Base-by-base conservation (phyloP, 2,113 vertebrate genomes). In the Meleagris gallopavo region DNA sequence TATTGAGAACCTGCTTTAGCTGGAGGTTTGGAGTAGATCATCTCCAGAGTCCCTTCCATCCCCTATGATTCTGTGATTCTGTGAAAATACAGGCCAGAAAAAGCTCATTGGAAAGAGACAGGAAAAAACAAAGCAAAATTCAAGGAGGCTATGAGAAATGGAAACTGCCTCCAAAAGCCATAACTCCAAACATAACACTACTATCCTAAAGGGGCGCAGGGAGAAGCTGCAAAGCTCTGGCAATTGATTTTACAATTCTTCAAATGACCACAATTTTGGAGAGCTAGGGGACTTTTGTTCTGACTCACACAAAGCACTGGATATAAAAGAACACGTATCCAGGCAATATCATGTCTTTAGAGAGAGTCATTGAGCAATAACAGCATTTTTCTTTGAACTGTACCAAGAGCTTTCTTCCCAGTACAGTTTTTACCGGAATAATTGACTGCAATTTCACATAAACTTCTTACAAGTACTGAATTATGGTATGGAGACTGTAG, bases 281-380 rank as follows among this genome's bases (percentile, higher is more conserved):
- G 38, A 91, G 52, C 38, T 6, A 41, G 24, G n/a, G 30, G 64
- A 81, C 36, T 80, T 93, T 58, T 75, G 21, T 82, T 94, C 83
- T 91, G 62, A 90, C 22, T 89, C 79, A 77, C 50, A 88, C 50
- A 88, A 94, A 89, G 60, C 43, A 90, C 36, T 16, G 83, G 57
- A 81, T 86, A 94, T 43, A 93, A 90, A 90, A 94, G 54, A 77
- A 41, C 60, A 67, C 6, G 24, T 76, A 93, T 73, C 65, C 43
- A 87, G 66, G 54, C 88, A 92, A 81, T 75, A 77, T 38, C 3
- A 92, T 93, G 87, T 86, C 78, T 91, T 95, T 83, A 71, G 60
- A 90, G 65, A 92, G 66, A 89, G 57, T 87, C 38, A 80, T 48
- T 93, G 80, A 92, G 19, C 54, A 96, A 89, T 93, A 96, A 93